Evolutionary conservation across 2,888 invertebrate genomes (phyloP).

Genomic region (Orthonychiurus folsomi): DNA sequence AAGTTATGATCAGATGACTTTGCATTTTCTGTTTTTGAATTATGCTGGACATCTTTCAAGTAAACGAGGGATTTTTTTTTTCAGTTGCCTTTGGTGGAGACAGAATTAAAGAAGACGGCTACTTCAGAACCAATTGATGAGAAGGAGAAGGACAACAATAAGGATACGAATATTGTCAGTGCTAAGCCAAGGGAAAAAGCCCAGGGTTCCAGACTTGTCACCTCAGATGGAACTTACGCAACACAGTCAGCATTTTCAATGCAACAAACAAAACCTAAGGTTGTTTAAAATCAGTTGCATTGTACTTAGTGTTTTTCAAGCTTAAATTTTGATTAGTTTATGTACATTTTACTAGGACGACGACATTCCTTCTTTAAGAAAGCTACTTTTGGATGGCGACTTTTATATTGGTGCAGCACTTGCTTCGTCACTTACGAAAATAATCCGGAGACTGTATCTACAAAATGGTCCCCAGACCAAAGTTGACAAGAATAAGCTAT

Average conservation of each 20-base stretch:
- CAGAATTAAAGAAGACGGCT: constrained; percentile 58
- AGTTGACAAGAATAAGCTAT: constrained; percentile 51
- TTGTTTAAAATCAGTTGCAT: background rate
- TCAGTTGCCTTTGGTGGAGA: constrained; percentile 55
- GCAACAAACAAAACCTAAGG: constrained; percentile 22
- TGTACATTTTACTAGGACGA: constrained; percentile 43
- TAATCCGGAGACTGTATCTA: constrained; percentile 59
- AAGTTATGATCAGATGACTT: constrained; percentile 34
- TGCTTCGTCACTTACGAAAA: constrained; percentile 80
- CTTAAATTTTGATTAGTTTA: constrained; percentile 4
- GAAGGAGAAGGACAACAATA: constrained; percentile 47
- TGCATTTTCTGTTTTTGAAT: no score
- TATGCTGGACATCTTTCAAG: background rate
- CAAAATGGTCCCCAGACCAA: constrained; percentile 42
- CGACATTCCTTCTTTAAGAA: constrained; percentile 68
- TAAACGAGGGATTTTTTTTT: no score
- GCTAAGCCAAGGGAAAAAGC: constrained; percentile 20
- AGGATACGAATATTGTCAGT: constrained; percentile 17
- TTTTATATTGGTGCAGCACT: constrained; percentile 91
- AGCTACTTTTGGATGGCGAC: constrained; percentile 86
- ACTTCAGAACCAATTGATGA: constrained; percentile 58
- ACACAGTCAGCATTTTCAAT: constrained; percentile 94
- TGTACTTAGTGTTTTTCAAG: background rate
- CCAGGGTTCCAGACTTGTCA: constrained; percentile 56
- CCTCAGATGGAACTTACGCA: constrained; percentile 98